Evolutionary conservation across 2,888 invertebrate species (phyloP).

Genomic region (Axea sp.): DNA sequence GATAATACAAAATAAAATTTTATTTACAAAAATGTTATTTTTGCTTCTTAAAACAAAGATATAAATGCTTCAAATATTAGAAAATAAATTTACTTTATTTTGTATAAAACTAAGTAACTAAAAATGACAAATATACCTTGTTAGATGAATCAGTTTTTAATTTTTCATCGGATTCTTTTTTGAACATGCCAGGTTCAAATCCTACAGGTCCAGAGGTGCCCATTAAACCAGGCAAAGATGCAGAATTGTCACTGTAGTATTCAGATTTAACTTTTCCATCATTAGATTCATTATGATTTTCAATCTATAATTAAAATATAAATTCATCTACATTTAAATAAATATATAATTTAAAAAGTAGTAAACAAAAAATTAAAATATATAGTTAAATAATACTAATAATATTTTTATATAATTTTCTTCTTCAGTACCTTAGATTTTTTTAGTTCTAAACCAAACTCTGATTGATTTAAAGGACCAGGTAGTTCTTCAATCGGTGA

Average conservation of each 20-base stretch:
- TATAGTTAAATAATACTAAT: too few relatives aligned
- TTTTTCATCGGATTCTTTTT: slow-evolving; percentile 81
- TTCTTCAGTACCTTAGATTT: slow-evolving; percentile 70
- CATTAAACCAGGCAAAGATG: slow-evolving; percentile 81
- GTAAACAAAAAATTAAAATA: background rate
- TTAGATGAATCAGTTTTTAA: slow-evolving; percentile 81
- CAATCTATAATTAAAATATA: slow-evolving; percentile 60
- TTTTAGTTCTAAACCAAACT: slow-evolving; percentile 70
- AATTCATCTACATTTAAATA: background rate
- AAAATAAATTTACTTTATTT: too few relatives aligned
- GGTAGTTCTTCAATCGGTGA: slow-evolving; percentile 71
- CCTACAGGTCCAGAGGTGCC: slow-evolving; percentile 84
- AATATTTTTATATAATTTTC: too few relatives aligned
- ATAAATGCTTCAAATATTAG: too few relatives aligned
- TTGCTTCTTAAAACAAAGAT: too few relatives aligned
- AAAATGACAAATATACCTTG: slow-evolving; percentile 82
- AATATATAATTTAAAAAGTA: too few relatives aligned
- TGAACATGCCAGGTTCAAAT: slow-evolving; percentile 92
- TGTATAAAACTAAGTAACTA: too few relatives aligned
- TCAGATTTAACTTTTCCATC: slow-evolving; percentile 83
- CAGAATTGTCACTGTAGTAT: slow-evolving; percentile 89
- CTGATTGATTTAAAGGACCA: slow-evolving; percentile 66
- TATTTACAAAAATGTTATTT: too few relatives aligned
- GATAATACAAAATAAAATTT: too few relatives aligned
- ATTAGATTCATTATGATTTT: slow-evolving; percentile 67